A percentile compares a stretch with the other conserved stretches of the same genome.
phyloP scores from a whole-genome alignment of 2,113 vertebrate species.

The Ailuropoda melanoleuca region DNA sequence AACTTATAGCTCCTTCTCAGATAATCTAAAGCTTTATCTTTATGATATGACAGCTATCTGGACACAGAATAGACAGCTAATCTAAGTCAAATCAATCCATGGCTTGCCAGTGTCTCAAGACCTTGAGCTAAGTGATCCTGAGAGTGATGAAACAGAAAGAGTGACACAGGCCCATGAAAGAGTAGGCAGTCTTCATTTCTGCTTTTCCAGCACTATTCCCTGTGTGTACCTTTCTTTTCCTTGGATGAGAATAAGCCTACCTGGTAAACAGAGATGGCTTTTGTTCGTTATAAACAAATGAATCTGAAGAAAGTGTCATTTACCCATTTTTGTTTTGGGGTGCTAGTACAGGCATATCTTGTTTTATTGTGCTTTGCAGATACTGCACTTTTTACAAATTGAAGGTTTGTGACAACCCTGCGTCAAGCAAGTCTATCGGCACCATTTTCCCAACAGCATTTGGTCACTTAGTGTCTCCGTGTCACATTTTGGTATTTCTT shows the following conservation, averaged over 20 bases:
- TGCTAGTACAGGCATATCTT: neutral
- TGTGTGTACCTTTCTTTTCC: neutral
- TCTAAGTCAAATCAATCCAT: neutral
- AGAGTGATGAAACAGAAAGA: neutral
- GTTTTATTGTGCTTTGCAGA: neutral
- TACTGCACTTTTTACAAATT: neutral
- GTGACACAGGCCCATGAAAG: neutral
- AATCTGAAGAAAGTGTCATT: neutral
- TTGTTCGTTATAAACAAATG: neutral
- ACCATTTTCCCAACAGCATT: neutral
- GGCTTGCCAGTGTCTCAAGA: neutral
- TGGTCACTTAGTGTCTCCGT: neutral
- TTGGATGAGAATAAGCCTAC: neutral
- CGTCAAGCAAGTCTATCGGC: neutral
- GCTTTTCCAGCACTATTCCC: neutral
- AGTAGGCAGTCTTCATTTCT: neutral
- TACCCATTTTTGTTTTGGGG: neutral
- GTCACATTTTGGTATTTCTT: neutral
- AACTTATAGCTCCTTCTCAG: neutral
- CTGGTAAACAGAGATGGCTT: neutral
- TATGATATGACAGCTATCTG: neutral
- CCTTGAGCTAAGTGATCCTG: neutral
- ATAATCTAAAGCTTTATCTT: neutral
- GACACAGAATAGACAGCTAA: neutral
- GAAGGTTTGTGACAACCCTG: neutral